Evolutionary conservation across 2,113 vertebrate genomes (phyloP).

Genomic region (Pteruthius melanotis): DNA sequence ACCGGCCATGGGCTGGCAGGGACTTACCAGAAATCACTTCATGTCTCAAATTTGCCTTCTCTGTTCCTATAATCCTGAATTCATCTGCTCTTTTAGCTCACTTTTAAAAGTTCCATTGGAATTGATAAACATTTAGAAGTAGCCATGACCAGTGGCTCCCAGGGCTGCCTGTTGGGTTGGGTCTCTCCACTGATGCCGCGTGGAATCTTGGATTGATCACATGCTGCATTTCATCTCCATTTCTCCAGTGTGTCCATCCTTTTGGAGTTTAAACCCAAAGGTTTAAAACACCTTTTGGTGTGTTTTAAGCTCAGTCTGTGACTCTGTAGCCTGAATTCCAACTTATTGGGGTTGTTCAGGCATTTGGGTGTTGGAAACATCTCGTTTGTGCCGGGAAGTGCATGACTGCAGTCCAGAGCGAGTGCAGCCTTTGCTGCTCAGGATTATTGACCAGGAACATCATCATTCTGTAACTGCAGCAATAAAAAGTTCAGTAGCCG

Average conservation of each 20-base stretch:
- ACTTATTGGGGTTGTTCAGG: rapidly evolving
- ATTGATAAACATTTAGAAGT: neutral
- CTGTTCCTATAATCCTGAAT: neutral
- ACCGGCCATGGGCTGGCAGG: rapidly evolving
- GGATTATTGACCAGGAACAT: neutral
- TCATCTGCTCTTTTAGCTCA: neutral
- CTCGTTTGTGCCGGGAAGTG: rapidly evolving
- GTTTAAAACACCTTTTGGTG: neutral
- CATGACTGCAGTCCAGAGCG: neutral
- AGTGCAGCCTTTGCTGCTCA: neutral
- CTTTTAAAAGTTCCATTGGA: neutral
- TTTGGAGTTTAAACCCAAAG: neutral
- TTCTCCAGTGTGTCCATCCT: neutral
- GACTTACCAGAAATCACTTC: rapidly evolving
- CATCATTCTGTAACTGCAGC: neutral
- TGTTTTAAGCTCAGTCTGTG: neutral
- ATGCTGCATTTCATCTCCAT: neutral
- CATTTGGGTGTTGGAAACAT: neutral
- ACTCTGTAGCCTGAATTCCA: neutral
- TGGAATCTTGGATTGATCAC: neutral
- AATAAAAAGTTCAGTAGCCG: neutral
- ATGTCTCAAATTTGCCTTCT: neutral
- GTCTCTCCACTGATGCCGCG: rapidly evolving
- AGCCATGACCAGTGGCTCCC: neutral
- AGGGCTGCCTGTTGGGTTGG: neutral